Conservation (phyloP, 2,888 invertebrate genomes). For the Ligdia adustata region DNA sequence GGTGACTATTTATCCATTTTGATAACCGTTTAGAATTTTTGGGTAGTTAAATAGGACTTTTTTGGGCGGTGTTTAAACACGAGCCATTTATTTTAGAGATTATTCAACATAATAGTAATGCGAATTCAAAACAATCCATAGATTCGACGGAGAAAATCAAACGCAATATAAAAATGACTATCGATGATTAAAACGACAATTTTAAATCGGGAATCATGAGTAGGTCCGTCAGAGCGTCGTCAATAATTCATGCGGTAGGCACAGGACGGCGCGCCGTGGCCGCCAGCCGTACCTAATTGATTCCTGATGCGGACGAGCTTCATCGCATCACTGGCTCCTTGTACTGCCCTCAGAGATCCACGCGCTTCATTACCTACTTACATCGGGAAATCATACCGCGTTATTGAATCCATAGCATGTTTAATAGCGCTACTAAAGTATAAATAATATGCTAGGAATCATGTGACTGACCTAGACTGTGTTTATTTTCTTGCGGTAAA, state of each 20-base stretch:
- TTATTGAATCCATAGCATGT: slow-evolving; percentile 44
- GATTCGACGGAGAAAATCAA: too few species aligned
- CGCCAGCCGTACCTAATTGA: slow-evolving; percentile 80
- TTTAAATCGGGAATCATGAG: slow-evolving; percentile 56
- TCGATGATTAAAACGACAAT: slow-evolving; percentile 30
- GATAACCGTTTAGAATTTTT: too few species aligned
- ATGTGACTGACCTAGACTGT: too few species aligned
- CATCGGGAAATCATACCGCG: slow-evolving; percentile 56
- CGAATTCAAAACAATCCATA: too few species aligned
- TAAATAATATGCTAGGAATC: too few species aligned
- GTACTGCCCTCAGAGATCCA: slow-evolving; percentile 70
- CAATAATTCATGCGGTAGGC: slow-evolving; percentile 82
- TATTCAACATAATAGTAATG: too few species aligned
- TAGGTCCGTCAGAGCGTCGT: slow-evolving; percentile 63
- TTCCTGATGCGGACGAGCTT: slow-evolving; percentile 78
- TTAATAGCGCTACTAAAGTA: slow-evolving; percentile 16
- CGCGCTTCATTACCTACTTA: slow-evolving; percentile 78
- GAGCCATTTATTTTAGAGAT: too few species aligned
- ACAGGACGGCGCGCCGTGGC: slow-evolving; percentile 76
- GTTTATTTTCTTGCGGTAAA: too few species aligned
- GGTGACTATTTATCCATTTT: too few species aligned
- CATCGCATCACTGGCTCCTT: slow-evolving; percentile 80
- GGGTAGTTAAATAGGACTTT: too few species aligned
- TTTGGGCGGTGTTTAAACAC: too few species aligned
- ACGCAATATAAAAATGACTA: too few species aligned